Evolutionary conservation across 2,888 invertebrate genomes (phyloP).

Genomic region (Hemistola chrysoprasaria): DNA sequence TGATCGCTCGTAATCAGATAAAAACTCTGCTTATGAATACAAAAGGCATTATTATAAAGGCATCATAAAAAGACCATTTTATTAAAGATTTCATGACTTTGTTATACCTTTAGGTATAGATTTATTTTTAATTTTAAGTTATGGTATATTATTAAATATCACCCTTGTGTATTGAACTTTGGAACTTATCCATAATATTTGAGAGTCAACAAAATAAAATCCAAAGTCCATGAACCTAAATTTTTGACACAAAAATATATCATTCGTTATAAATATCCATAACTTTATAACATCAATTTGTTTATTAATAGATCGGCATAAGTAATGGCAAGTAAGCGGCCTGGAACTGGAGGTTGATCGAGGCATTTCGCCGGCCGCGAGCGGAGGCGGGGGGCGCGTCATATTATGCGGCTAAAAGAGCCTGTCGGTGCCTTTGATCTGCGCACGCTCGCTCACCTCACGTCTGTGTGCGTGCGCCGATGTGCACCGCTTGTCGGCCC

Average conservation of each 20-base stretch:
- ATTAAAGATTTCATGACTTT: too few species aligned
- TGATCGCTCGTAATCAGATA: conserved; percentile 38
- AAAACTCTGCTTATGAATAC: conserved; percentile 23
- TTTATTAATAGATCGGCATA: conserved; percentile 79
- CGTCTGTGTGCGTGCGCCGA: conserved; percentile 54
- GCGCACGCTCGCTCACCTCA: conserved; percentile 52
- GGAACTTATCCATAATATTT: too few species aligned
- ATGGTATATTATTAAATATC: too few species aligned
- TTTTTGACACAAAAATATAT: too few species aligned
- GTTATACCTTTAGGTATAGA: too few species aligned
- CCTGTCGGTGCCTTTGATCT: conserved; percentile 81
- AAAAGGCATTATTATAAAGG: too few species aligned
- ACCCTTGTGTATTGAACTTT: too few species aligned
- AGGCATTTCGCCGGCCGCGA: conserved; percentile 70
- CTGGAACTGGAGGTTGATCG: conserved; percentile 65
- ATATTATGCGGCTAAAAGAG: conserved; percentile 82
- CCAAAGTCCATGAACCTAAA: too few species aligned
- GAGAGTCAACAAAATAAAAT: too few species aligned
- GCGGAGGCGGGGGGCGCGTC: conserved; percentile 73
- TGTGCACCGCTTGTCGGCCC: conserved; percentile 76
- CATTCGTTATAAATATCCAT: conserved; percentile 66
- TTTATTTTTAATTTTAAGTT: too few species aligned
- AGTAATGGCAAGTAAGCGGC: conserved; percentile 78
- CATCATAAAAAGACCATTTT: too few species aligned
- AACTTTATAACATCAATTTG: conserved; percentile 77